Percentiles rank a stretch among this genome's conserved stretches.
phyloP scores from a whole-genome alignment of 2,113 vertebrate species.

The Ciconia stormi region DNA sequence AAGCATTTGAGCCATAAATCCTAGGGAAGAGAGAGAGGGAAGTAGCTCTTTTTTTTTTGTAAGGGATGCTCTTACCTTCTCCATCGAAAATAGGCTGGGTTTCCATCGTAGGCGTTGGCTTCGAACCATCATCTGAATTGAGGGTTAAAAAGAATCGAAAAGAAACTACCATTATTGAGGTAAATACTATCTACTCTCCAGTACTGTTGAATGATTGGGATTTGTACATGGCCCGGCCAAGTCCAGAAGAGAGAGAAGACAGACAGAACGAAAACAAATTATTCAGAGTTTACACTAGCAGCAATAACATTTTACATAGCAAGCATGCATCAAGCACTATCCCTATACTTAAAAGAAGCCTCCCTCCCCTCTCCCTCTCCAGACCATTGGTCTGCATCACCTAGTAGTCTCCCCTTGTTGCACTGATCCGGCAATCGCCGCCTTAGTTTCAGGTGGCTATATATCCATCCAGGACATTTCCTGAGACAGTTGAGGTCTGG shows the following conservation, averaged over 20 bases:
- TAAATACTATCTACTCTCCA: slow-evolving; percentile 99
- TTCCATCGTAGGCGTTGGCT: slow-evolving; percentile 95
- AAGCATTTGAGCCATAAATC: not conserved
- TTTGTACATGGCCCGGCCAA: slow-evolving; percentile 96
- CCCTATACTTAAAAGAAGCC: not conserved
- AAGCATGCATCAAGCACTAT: not conserved
- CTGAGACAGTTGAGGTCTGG: not conserved
- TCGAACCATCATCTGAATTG: slow-evolving; percentile 98
- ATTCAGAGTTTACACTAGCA: not conserved
- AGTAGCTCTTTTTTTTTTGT: not conserved
- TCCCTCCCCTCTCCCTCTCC: not conserved
- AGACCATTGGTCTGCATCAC: not conserved
- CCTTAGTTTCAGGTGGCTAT: not conserved
- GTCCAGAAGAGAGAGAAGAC: slow-evolving; percentile 53
- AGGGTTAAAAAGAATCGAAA: slow-evolving; percentile 99
- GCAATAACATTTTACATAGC: not conserved
- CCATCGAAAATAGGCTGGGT: slow-evolving; percentile 88
- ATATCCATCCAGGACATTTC: not conserved
- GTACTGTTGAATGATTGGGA: slow-evolving; percentile 99
- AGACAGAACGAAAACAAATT: slow-evolving; percentile 1
- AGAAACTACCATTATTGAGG: slow-evolving; percentile 99
- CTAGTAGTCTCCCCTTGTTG: not conserved
- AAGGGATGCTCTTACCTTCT: slow-evolving; percentile 82
- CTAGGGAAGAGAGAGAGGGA: not conserved
- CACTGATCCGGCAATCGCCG: not conserved